Conservation (phyloP, 2,888 invertebrate genomes). For the Pyrrhia umbra region DNA sequence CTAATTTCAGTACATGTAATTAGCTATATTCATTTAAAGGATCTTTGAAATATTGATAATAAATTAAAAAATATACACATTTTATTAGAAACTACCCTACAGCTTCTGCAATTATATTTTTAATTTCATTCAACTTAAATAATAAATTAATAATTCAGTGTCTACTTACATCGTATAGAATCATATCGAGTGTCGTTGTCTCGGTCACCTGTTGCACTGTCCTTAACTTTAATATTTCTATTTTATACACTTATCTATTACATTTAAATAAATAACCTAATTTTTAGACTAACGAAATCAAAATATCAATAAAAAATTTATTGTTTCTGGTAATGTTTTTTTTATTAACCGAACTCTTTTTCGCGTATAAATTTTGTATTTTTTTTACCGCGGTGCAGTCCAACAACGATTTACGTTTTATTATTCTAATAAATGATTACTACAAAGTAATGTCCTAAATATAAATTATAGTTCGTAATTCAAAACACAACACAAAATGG, state of each 20-base stretch:
- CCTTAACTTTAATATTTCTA: conserved; percentile 41
- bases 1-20: too few species aligned
- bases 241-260: conserved; percentile 29
- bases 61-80: too few species aligned
- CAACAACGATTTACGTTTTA: neutral
- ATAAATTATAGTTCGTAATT: conserved; percentile 28
- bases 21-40: too few species aligned
- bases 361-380: neutral
- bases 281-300: neutral
- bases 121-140: neutral
- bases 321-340: neutral
- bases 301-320: conserved; percentile 12
- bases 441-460: neutral
- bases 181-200: conserved; percentile 78
- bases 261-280: neutral
- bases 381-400: conserved; percentile 5
- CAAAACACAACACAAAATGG: conserved; percentile 43
- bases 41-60: too few species aligned
- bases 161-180: conserved; percentile 85
- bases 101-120: too few species aligned
- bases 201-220: conserved; percentile 83
- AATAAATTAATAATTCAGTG: neutral
- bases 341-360: conserved; percentile 8
- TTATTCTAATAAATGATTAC: conserved; percentile 2
- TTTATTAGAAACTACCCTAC: too few species aligned